A percentile compares a stretch with the other conserved stretches of the same genome.
Evolutionary conservation across 2,113 vertebrate genomes (phyloP).

Genomic region (Urocynchramus pylzowi): DNA sequence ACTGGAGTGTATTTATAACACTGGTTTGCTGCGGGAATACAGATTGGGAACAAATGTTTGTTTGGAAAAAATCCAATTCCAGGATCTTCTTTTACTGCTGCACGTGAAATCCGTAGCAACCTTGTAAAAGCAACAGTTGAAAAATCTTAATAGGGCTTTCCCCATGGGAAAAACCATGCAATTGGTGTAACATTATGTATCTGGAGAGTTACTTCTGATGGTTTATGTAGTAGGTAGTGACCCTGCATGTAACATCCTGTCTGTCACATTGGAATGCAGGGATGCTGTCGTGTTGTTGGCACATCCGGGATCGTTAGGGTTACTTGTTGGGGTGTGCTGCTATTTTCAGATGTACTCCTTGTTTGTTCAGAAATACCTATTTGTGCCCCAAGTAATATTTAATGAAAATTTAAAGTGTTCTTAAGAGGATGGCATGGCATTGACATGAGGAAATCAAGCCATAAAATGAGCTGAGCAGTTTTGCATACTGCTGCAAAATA

Average conservation of each 20-base stretch:
- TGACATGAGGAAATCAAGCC: not conserved
- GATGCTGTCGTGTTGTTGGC: not conserved
- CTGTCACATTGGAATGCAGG: not conserved
- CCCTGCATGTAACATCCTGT: not conserved
- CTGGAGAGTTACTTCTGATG: not conserved
- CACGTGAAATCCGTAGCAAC: not conserved
- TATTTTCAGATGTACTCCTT: not conserved
- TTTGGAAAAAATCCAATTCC: slow-evolving; percentile 19
- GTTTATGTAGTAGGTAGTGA: not conserved
- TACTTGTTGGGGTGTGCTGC: not conserved
- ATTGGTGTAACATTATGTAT: not conserved
- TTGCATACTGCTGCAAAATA: not conserved
- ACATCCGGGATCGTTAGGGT: not conserved
- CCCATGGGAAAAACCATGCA: not conserved
- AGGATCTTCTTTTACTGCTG: slow-evolving; percentile 7
- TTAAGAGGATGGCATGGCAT: not conserved
- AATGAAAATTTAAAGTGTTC: not conserved
- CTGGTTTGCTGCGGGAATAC: not conserved
- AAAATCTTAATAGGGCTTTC: not conserved
- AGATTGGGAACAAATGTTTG: slow-evolving; percentile 27
- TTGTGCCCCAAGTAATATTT: not conserved
- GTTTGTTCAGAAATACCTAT: not conserved
- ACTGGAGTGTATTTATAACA: slow-evolving; percentile 22
- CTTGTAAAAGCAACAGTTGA: not conserved
- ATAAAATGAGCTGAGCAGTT: not conserved